Evolutionary conservation across 2,113 vertebrate species (phyloP), one percentile per base, ranked within the genome.

Genomic region (Lophotis ruficrista): DNA sequence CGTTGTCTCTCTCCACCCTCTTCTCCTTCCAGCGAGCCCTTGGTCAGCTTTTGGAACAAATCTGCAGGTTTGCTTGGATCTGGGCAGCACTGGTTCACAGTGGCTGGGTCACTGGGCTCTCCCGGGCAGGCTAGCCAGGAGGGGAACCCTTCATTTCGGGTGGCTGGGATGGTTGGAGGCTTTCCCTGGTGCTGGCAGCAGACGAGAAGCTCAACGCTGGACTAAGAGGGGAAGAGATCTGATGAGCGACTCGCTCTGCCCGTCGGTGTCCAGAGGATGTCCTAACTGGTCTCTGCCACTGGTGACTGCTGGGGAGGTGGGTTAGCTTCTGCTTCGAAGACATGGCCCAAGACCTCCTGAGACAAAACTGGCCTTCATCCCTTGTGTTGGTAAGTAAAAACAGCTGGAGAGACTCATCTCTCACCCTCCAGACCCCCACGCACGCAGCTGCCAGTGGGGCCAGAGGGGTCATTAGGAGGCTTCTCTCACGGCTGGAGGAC

Each of bases 101-200:
- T 11, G 2, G 51, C 69, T 43, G 60, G 68, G 65, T 23, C 22
- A 7, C 21, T 54, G 21, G 9, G 58, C 54, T 84, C 62, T 79
- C 47, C 96, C 69, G 90, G 62, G 64, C 41, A n/a, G 66, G 35
- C 91, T 97, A 94, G 98, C 98, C 98, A 92, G 97, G 77, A 41
- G 35, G 57, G 90, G 97, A 98, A 98, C 97, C 98, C 98, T 98
- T 98, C 98, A 97, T 98, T 98, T 97, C 98, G 98, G 98, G 98
- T 97, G 98, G 98, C 97, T 91, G 97, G 97, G 96, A 97, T 89
- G 96, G 97, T 97, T 95, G 92, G 94, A 95, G 97, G 97, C 96
- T 98, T 98, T 98, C 98, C 98, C 98, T 98, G 98, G 70, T 97
- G 97, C 98, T 98, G 98, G 97, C 92, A 97, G 95, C 92, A 94